Conservation (phyloP, 2,888 invertebrate genomes). For the Eupithecia pulchellata region DNA sequence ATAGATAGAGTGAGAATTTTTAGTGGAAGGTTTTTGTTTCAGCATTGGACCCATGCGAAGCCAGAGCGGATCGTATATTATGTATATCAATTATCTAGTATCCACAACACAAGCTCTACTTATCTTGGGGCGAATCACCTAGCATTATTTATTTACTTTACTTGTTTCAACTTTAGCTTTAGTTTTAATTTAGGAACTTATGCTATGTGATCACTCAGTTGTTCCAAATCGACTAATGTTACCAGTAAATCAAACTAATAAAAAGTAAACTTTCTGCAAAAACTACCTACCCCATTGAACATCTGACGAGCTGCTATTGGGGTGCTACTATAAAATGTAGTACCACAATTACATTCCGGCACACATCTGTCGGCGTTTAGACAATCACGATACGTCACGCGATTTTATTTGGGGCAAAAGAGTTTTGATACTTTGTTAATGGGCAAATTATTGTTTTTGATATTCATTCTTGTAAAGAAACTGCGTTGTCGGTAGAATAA, state of each 20-base stretch:
- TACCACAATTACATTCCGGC: slow-evolving; percentile 83
- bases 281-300: slow-evolving; percentile 78
- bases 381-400: slow-evolving; percentile 85
- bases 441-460: background rate
- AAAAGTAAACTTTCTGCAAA: slow-evolving; percentile 68
- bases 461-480: background rate
- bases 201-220: background rate
- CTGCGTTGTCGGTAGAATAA: background rate
- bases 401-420: slow-evolving; percentile 58
- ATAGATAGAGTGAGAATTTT: too few species aligned
- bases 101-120: too few species aligned
- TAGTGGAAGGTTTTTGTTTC: too few species aligned
- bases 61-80: too few species aligned
- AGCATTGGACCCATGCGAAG: too few species aligned
- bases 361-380: slow-evolving; percentile 85
- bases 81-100: too few species aligned
- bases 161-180: too few species aligned
- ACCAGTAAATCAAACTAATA: slow-evolving; percentile 68
- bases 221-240: slow-evolving; percentile 49
- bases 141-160: too few species aligned
- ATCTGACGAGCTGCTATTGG: slow-evolving; percentile 82
- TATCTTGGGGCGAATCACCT: too few species aligned
- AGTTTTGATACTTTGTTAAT: slow-evolving; percentile 62
- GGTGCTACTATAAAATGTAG: slow-evolving; percentile 74
- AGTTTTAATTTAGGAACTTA: too few species aligned